A percentile compares a stretch with the other conserved stretches of the same genome.
phyloP scores from a whole-genome alignment of 2,113 vertebrate genomes.

The Anguilla rostrata region DNA sequence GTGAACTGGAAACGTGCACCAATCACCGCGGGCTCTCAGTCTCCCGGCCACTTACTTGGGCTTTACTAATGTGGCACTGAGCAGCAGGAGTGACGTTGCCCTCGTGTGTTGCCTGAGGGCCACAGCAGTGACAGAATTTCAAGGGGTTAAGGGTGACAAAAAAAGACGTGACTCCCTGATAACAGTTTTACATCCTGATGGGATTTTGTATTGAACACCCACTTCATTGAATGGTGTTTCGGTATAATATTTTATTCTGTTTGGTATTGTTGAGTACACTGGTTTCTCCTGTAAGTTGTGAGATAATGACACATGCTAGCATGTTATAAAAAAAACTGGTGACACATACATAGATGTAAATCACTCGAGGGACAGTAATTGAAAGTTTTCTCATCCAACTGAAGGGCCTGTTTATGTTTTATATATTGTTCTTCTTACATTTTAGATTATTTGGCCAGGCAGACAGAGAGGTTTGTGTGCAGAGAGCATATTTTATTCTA shows the following conservation, averaged over 20 bases:
- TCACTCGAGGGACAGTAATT: conserved; percentile 12
- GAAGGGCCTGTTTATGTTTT: background rate
- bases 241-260: no score
- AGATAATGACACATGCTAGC: conserved; percentile 23
- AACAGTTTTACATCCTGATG: background rate
- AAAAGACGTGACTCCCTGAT: background rate
- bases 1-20: conserved; percentile 22
- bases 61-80: conserved; percentile 23
- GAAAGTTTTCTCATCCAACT: conserved; percentile 19
- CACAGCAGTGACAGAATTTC: background rate
- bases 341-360: conserved; percentile 29
- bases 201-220: background rate
- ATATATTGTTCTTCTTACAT: conserved; percentile 24
- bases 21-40: conserved; percentile 6
- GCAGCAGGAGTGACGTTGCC: conserved; percentile 5
- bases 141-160: background rate
- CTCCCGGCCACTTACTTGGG: background rate
- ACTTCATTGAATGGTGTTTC: background rate
- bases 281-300: conserved; percentile 22
- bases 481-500: conserved; percentile 17
- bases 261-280: background rate
- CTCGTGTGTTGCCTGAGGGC: background rate
- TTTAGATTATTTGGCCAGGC: conserved; percentile 10
- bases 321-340: conserved; percentile 11
- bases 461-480: conserved; percentile 5